Evolutionary conservation across 2,888 invertebrate genomes (phyloP).

Genomic region (Thecophora atra): DNA sequence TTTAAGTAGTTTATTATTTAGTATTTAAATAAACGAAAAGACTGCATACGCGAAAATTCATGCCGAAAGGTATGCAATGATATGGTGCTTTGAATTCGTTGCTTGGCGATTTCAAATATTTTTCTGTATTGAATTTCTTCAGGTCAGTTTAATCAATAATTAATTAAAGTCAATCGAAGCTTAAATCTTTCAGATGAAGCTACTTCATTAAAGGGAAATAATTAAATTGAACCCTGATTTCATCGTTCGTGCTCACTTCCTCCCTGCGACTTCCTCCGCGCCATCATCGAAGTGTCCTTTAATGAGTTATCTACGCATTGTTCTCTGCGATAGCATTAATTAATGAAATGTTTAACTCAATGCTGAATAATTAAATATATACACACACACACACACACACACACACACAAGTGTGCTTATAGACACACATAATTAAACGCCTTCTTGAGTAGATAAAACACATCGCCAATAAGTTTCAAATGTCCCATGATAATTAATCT

Average conservation of each 20-base stretch:
- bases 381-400: not conserved
- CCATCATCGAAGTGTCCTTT: not conserved
- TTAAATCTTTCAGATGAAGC: not conserved
- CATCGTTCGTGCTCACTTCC: not conserved
- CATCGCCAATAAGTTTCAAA: conserved; percentile 26
- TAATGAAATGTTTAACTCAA: conserved; percentile 32
- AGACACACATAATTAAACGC: not conserved
- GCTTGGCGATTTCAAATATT: too few species aligned
- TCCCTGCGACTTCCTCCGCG: conserved; percentile 5
- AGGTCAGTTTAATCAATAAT: too few species aligned
- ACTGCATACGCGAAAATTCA: too few species aligned
- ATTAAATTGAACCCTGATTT: conserved; percentile 7
- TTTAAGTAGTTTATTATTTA: too few species aligned
- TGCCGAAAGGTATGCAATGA: too few species aligned
- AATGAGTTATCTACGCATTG: not conserved
- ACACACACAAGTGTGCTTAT: not conserved
- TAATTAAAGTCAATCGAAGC: too few species aligned
- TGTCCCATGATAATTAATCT: conserved; percentile 32
- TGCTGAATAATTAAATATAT: conserved; percentile 27
- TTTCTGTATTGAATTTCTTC: too few species aligned
- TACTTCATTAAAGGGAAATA: not conserved
- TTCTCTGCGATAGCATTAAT: conserved; percentile 33
- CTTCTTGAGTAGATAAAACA: conserved; percentile 11
- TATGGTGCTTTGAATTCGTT: too few species aligned
- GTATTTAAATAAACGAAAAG: too few species aligned